Evolutionary conservation across 2,113 vertebrate genomes (phyloP), one percentile per base, ranked within the genome.

Genomic region (Stegastes partitus): DNA sequence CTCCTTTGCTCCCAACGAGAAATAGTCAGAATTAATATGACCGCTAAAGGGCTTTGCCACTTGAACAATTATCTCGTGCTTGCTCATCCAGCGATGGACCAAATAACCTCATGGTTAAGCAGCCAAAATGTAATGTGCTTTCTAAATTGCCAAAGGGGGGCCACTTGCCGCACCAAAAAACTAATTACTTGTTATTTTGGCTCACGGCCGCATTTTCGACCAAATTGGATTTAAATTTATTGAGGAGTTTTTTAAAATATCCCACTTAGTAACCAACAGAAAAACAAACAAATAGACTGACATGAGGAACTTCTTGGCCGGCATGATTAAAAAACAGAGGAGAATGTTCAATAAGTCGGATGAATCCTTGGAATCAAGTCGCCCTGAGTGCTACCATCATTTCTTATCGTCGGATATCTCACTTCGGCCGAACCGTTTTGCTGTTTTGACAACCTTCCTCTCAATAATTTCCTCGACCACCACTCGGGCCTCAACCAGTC

Each of bases 21-120:
- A 57, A 57, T 31, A 57, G 28, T 57, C 53, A 31, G 53, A 47
- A 57, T 57, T 57, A 69, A 69, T 57, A 69, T 69, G 23, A 25
- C 67, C 28, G 53, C 67, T 57, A 31, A 69, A 69, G 39, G 53
- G 53, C 23, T 68, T 56, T 68, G 66, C 50, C 66, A 56, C 51
- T 57, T 69, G 39, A 69, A 69, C 39, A 69, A 28, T 57, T 47
- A 57, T 69, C 53, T 47, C 39, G 45, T 57, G 37, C 39, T 57
- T 31, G n/a, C 39, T 69, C 53, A 57, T 69, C 37, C 53, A 69
- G 39, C 39, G 45, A 53, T 53, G 31, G 58, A 73, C 34, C 49
- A 54, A 53, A 53, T 42, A 73, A 25, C 31, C 19, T 47, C 21
- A 25, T 70, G 67, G 67, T 57, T 70, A 70, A 70, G 25, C 54